These are phyloP conservation scores for Rhinolophus sinicus DNA, from an alignment of 2,113 vertebrate genomes.

Conservation along the genomic window DNA sequence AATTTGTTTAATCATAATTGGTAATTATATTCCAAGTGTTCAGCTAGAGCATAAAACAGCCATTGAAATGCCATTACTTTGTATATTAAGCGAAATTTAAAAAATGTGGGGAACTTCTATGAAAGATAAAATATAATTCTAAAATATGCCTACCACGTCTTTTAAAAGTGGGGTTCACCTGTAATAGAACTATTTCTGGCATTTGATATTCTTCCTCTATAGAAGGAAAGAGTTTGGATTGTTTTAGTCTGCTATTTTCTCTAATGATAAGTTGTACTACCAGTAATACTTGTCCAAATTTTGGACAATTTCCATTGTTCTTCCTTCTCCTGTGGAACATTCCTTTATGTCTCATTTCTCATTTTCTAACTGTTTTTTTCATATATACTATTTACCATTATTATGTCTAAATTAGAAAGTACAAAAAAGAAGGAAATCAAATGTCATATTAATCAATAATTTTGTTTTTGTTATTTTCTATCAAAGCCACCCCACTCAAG, in stretches of 20 bases:
- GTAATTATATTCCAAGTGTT: not conserved
- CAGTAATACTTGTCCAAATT: not conserved
- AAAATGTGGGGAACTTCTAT: not conserved
- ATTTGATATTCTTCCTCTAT: not conserved
- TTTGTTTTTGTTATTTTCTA: not conserved
- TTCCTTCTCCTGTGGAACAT: not conserved
- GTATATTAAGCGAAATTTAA: not conserved
- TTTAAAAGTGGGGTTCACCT: not conserved
- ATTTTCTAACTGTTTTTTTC: not conserved
- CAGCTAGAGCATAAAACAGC: not conserved
- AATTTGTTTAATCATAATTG: not conserved
- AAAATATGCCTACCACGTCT: not conserved
- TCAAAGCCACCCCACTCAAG: not conserved
- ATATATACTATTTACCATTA: not conserved
- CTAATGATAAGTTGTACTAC: not conserved
- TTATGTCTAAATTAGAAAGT: not conserved
- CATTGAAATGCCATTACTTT: not conserved
- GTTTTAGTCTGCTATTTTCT: conserved; percentile 2
- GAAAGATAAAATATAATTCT: not conserved
- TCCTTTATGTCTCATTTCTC: not conserved
- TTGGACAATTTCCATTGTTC: not conserved
- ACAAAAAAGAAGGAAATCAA: not conserved
- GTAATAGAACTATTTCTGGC: not conserved
- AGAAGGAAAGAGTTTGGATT: not conserved
- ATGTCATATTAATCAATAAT: not conserved